Percentiles rank a stretch among this genome's conserved stretches.
Evolutionary conservation across 2,797 vertebrate species (phyloP).

Genomic region (Leuciscus waleckii): DNA sequence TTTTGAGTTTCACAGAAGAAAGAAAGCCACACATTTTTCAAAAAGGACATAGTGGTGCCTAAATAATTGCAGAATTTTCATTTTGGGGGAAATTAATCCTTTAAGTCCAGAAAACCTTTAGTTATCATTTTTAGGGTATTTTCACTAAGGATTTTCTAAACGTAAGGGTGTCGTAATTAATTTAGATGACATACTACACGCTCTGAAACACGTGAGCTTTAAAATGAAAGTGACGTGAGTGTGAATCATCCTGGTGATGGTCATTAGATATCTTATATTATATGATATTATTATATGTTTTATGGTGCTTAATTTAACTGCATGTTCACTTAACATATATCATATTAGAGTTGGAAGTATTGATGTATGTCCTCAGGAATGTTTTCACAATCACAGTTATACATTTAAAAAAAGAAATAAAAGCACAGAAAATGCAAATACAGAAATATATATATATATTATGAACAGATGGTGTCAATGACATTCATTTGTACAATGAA

Average conservation of each 20-base stretch:
- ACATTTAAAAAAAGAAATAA: neutral
- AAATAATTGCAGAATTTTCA: neutral
- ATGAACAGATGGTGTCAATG: neutral
- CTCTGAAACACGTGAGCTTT: neutral
- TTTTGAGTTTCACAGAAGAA: neutral
- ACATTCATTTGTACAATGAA: constrained; percentile 34
- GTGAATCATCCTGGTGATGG: neutral
- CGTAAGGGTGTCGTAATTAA: neutral
- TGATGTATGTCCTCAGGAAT: neutral
- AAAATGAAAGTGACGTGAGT: neutral
- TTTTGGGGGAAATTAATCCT: neutral
- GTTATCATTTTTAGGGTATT: neutral
- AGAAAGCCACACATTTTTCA: neutral
- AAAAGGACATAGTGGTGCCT: neutral
- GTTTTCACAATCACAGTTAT: neutral
- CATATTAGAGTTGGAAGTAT: neutral
- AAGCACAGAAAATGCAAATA: neutral
- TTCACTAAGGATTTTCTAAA: neutral
- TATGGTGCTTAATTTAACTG: too few species aligned
- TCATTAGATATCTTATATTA: neutral
- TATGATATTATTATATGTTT: neutral
- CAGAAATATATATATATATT: too few species aligned
- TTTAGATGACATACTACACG: neutral
- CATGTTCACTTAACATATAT: too few species aligned
- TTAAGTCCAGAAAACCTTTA: neutral